Conservation (phyloP, 2,113 vertebrate genomes). For the Laticauda colubrina region DNA sequence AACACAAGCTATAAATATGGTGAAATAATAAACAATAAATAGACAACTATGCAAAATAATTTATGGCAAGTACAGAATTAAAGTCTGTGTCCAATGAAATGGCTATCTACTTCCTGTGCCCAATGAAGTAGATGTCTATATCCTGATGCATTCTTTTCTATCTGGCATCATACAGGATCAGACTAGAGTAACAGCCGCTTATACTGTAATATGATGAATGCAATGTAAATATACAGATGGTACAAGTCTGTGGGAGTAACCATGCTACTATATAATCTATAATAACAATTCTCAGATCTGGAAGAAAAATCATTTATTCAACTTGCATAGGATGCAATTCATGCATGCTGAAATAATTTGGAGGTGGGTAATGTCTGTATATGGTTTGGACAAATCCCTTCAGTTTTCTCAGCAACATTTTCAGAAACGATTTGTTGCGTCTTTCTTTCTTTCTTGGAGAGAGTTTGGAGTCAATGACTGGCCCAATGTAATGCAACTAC, state of each 20-base stretch:
- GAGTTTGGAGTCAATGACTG: background rate
- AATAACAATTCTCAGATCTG: background rate
- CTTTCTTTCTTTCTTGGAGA: background rate
- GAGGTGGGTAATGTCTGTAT: background rate
- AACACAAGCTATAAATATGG: background rate
- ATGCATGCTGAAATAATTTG: background rate
- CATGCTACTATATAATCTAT: background rate
- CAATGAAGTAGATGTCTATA: background rate
- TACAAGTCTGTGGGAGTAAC: background rate
- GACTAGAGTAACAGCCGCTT: background rate
- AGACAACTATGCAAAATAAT: background rate
- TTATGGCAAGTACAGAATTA: background rate
- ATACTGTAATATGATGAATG: background rate
- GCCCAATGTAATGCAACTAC: background rate
- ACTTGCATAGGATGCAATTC: background rate
- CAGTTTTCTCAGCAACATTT: background rate
- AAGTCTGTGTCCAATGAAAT: background rate
- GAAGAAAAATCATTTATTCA: background rate
- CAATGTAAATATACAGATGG: background rate
- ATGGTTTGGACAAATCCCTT: background rate
- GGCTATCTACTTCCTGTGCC: background rate
- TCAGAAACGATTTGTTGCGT: background rate
- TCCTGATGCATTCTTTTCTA: background rate
- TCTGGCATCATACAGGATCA: background rate
- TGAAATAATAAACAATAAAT: background rate